Percentiles rank a stretch among this genome's conserved stretches.
phyloP scores from a whole-genome alignment of 2,113 vertebrate genomes.

The Actenoides hombroni region DNA sequence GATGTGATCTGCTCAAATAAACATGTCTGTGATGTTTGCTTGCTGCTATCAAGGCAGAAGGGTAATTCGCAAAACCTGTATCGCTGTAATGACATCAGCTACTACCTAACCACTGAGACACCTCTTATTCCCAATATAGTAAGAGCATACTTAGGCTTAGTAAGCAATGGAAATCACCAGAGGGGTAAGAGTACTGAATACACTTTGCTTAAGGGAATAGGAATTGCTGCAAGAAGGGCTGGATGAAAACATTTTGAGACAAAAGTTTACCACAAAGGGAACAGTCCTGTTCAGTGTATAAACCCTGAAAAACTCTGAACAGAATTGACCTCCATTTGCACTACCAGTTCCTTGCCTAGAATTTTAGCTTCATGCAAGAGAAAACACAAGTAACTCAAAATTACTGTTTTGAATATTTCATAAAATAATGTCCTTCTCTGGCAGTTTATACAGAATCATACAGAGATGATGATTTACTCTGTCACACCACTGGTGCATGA shows the following conservation, averaged over 20 bases:
- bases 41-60: not conserved
- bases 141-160: not conserved
- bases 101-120: not conserved
- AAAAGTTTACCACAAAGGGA: not conserved
- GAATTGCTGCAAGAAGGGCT: not conserved
- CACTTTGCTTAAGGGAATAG: not conserved
- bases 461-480: conserved; percentile 2
- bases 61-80: not conserved
- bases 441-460: not conserved
- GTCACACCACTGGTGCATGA: conserved; percentile 24
- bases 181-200: not conserved
- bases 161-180: not conserved
- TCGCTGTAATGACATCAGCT: not conserved
- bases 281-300: not conserved
- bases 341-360: not conserved
- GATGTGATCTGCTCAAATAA: not conserved
- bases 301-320: not conserved
- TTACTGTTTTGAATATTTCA: not conserved
- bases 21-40: not conserved
- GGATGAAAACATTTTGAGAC: not conserved
- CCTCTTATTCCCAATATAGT: not conserved
- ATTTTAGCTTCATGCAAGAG: not conserved
- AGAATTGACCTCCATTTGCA: not conserved
- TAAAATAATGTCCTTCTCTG: not conserved
- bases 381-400: not conserved